Percentiles rank a stretch among this genome's conserved stretches.
phyloP scores from a whole-genome alignment of 2,113 vertebrate genomes.

The Varanus komodoensis region DNA sequence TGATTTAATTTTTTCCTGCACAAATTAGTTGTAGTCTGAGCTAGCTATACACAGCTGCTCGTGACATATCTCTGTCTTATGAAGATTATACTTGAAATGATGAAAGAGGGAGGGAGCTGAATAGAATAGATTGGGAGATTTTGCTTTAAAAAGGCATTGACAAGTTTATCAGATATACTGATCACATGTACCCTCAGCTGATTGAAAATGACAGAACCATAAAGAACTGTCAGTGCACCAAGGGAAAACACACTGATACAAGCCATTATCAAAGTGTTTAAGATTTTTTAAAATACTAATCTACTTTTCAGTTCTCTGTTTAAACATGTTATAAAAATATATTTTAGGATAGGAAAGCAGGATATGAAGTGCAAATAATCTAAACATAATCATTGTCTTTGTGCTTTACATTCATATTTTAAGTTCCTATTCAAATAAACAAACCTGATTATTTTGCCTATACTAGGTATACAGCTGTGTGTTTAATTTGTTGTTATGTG shows the following conservation, averaged over 20 bases:
- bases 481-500: conserved; percentile 17
- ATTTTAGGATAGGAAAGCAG: background rate
- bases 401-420: background rate
- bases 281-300: conserved; percentile 68
- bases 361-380: background rate
- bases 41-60: conserved; percentile 78
- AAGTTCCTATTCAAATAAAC: conserved; percentile 32
- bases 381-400: background rate
- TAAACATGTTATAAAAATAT: conserved; percentile 51
- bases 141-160: conserved; percentile 78
- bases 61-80: conserved; percentile 77
- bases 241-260: conserved; percentile 66
- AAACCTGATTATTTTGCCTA: conserved; percentile 19
- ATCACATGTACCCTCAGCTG: conserved; percentile 74
- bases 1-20: conserved; percentile 97
- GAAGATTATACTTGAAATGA: conserved; percentile 80
- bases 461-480: background rate
- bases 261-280: conserved; percentile 65
- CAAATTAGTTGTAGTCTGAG: conserved; percentile 85
- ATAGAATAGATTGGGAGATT: conserved; percentile 75
- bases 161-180: conserved; percentile 85
- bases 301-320: conserved; percentile 47
- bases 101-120: conserved; percentile 57
- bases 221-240: conserved; percentile 73
- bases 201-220: conserved; percentile 79